phyloP scores from a whole-genome alignment of 2,113 vertebrate genomes.

The Diadophis punctatus region DNA sequence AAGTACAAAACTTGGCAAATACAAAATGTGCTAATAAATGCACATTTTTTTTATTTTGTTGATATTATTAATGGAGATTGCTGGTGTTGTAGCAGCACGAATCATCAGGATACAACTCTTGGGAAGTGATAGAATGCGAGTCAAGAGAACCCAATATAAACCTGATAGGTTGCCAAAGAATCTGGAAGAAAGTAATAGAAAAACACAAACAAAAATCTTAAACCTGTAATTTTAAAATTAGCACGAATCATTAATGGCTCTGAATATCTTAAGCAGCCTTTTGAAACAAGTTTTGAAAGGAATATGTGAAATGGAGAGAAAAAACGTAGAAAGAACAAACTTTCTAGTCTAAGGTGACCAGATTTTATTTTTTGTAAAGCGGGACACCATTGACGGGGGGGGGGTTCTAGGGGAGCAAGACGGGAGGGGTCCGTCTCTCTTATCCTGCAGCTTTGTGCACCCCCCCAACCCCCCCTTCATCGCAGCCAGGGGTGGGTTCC shows the following conservation, averaged over 20 bases:
- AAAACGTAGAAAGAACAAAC: background rate
- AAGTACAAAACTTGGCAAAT: background rate
- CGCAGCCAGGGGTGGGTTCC: too few species aligned
- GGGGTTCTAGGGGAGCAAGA: too few species aligned
- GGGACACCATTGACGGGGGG: too few species aligned
- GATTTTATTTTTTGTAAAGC: too few species aligned
- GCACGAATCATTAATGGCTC: background rate
- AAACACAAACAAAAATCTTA: background rate
- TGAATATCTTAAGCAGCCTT: background rate
- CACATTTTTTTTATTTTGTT: conserved; percentile 14
- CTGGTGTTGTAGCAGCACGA: background rate
- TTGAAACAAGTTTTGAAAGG: background rate
- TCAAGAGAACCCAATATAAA: background rate
- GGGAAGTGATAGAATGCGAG: background rate
- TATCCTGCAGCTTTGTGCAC: too few species aligned
- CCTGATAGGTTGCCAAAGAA: background rate
- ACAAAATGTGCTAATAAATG: conserved; percentile 7
- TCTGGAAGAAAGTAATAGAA: background rate
- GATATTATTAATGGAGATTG: background rate
- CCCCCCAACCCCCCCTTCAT: too few species aligned
- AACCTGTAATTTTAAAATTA: background rate
- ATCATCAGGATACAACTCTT: background rate
- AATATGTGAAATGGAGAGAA: background rate
- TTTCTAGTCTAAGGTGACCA: too few species aligned
- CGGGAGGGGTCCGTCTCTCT: too few species aligned